Base-by-base conservation (phyloP, 2,797 vertebrate genomes). In the Diplodus sargus region DNA sequence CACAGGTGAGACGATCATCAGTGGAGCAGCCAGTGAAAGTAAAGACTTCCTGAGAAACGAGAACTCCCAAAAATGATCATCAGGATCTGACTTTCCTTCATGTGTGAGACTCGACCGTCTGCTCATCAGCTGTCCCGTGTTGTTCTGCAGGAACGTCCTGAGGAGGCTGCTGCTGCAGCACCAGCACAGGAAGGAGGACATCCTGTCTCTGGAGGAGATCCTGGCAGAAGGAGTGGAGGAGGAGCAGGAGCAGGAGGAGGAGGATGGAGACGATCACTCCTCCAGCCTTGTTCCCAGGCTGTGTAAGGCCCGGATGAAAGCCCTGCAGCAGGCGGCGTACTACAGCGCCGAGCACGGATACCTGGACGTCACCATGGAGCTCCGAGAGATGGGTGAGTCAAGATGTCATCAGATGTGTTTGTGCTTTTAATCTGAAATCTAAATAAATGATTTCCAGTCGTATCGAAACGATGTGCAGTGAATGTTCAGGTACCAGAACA, bases 121-220 rank as follows among this genome's bases (percentile, higher is more conserved):
- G 11, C 39, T 16, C 42, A 1, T 20, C 48, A 43, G 4, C 52
- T 18, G 23, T n/a, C 20, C 20, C 17, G 34, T 65, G 51, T 14
- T 2, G n/a, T 20, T 18, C 53, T 54, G 0, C 92, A 99, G 97
- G 90, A 98, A 99, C 0, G 92, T 99, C 28, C 85, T 99, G 69
- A 94, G 97, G 88, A 97, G 97, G 92, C 95, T 99, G 0, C 95
- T 98, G 85, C 95, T 94, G 0, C 96, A 97, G 91, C 97, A 96
- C 0, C 96, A 96, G 87, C 94, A 94, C 63, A 92, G 89, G 57
- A 96, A 95, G 80, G 96, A 96, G 0, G 97, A 99, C 0, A 96
- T 99, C 79, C 96, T 99, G 1, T 99, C 97, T 1, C 93, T 99
- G 90, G 97, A 98, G 90, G 97, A 99, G 95, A 99, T 99, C 49